These are phyloP conservation scores for Apodemus speciosus DNA, from an alignment of 2,113 vertebrate genomes.

Conservation along the genomic window DNA sequence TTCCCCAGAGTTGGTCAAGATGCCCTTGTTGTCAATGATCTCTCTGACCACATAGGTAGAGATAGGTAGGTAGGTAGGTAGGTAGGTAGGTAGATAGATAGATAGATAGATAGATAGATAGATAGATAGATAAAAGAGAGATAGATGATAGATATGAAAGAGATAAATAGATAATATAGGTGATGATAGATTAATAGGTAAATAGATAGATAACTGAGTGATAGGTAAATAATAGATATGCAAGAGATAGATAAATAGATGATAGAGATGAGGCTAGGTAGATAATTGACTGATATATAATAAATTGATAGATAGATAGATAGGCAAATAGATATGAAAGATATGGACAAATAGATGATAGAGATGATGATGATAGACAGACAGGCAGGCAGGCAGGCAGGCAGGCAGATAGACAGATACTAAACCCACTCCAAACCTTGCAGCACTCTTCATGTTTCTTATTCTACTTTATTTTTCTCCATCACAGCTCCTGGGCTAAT, in stretches of 20 bases:
- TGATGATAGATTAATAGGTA: not conserved
- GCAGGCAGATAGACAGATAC: not conserved
- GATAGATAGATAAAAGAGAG: not conserved
- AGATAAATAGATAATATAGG: not conserved
- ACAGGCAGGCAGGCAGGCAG: not conserved
- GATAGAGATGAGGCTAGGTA: not conserved
- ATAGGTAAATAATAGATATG: not conserved
- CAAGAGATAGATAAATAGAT: not conserved
- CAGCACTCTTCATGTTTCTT: not conserved
- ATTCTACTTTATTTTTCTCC: not conserved
- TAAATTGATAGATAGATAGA: not conserved
- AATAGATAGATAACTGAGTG: too few species aligned
- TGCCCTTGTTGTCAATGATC: conserved; percentile 16
- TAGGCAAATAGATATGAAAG: not conserved
- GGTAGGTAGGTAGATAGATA: not conserved
- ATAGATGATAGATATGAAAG: not conserved
- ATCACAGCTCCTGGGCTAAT: not conserved
- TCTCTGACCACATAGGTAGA: not conserved
- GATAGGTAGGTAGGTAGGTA: not conserved
- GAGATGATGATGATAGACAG: not conserved
- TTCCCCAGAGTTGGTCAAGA: conserved; percentile 19
- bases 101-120: not conserved
- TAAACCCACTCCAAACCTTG: not conserved
- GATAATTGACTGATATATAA: not conserved
- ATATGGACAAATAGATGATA: not conserved